Percentiles rank a stretch among this genome's conserved stretches.
Conservation (phyloP, 2,888 invertebrate genomes). For the Pinctada fucata region DNA sequence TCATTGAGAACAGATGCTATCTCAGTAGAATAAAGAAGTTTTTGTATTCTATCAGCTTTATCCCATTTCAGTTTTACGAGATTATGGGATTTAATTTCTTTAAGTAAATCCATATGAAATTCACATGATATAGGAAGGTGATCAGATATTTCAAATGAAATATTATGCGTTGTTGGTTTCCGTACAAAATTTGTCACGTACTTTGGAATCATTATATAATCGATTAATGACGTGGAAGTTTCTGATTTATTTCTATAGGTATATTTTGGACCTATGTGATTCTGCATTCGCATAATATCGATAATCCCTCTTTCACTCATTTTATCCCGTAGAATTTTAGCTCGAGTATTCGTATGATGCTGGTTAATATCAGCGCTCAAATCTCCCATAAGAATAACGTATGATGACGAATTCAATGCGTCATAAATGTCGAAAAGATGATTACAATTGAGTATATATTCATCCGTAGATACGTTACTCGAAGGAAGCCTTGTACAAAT, state of each 20-base stretch:
- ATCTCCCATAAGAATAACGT: background rate
- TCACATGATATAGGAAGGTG: background rate
- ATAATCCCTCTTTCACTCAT: background rate
- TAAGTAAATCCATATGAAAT: background rate
- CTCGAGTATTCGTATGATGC: background rate
- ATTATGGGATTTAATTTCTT: background rate
- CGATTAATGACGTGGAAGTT: constrained; percentile 3
- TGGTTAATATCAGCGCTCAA: background rate
- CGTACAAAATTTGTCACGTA: background rate
- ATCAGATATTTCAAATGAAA: constrained; percentile 17
- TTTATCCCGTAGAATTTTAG: background rate
- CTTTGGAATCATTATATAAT: constrained; percentile 16
- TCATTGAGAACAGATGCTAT: constrained; percentile 9
- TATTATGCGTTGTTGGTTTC: background rate
- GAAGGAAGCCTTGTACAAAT: background rate
- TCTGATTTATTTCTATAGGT: constrained; percentile 4
- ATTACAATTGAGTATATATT: background rate
- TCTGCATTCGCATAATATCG: background rate
- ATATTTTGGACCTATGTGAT: background rate
- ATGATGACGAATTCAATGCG: background rate
- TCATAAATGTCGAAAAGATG: background rate
- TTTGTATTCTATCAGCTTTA: constrained; percentile 8
- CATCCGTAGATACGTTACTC: background rate
- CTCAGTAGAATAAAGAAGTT: constrained; percentile 9
- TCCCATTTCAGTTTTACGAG: constrained; percentile 11